A percentile compares a stretch with the other conserved stretches of the same genome.
Evolutionary conservation across 2,888 invertebrate species (phyloP).

Genomic region (Octodonta nipae): DNA sequence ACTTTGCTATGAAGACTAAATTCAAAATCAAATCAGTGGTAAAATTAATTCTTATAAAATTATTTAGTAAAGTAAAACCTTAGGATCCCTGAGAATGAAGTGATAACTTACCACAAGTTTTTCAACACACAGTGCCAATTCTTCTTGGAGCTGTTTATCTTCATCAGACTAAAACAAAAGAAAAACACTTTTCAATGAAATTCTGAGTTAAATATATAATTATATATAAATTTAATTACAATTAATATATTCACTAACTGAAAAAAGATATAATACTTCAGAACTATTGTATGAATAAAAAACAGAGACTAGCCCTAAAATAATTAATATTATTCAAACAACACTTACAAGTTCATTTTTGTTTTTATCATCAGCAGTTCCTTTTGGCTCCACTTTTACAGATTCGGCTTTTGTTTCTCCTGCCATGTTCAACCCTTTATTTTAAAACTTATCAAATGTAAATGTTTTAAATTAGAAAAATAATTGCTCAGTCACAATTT

Average conservation of each 20-base stretch:
- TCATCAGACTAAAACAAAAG: slow-evolving; percentile 43
- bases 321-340: no score
- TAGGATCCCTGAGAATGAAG: no score
- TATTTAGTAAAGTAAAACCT: no score
- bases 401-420: slow-evolving; percentile 24
- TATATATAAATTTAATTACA: slow-evolving; percentile 4
- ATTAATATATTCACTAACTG: slow-evolving; percentile 5
- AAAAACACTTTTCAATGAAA: slow-evolving; percentile 5
- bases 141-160: slow-evolving; percentile 61
- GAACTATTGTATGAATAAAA: slow-evolving; percentile 5
- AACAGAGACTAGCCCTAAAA: no score
- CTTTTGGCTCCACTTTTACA: slow-evolving; percentile 25
- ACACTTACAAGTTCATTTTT: slow-evolving; percentile 34
- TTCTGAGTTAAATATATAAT: slow-evolving; percentile 4
- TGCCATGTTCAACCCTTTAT: slow-evolving; percentile 19
- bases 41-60: no score
- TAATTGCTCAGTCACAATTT: no score
- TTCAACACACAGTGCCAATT: slow-evolving; percentile 58
- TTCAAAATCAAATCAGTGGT: no score
- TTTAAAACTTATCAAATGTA: no score
- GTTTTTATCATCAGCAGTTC: slow-evolving; percentile 31
- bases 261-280: slow-evolving; percentile 7
- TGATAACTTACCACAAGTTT: slow-evolving; percentile 44
- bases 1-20: no score
- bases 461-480: no score